A percentile compares a stretch with the other conserved stretches of the same genome.
phyloP scores from a whole-genome alignment of 1,140 invertebrate genomes.

The Coptotermes formosanus region DNA sequence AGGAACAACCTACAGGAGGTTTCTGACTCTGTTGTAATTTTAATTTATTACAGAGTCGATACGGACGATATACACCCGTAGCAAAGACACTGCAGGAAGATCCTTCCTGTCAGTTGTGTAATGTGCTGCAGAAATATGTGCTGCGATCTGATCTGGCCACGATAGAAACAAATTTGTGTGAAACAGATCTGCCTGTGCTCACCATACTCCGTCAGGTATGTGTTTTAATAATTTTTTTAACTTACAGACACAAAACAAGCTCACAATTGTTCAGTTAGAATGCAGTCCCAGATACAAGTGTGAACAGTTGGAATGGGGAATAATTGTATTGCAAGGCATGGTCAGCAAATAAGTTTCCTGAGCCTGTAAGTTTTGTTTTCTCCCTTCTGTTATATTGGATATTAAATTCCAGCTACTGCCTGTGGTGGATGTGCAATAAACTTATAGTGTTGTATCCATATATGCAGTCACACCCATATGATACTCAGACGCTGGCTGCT shows the following conservation, averaged over 20 bases:
- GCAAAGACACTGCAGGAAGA: conserved; percentile 92
- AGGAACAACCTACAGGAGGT: no score
- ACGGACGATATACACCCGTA: conserved; percentile 82
- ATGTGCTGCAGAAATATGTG: conserved; percentile 83
- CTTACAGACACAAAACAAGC: background rate
- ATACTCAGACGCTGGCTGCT: no score
- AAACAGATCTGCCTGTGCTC: conserved; percentile 76
- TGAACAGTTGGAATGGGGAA: no score
- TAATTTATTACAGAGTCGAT: conserved; percentile 71
- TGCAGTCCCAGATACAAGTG: background rate
- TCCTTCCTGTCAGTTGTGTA: conserved; percentile 91
- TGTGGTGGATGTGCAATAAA: no score
- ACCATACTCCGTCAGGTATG: conserved; percentile 80
- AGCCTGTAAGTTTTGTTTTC: no score
- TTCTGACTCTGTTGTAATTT: no score
- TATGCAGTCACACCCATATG: no score
- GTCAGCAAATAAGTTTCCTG: no score
- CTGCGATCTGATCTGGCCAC: conserved; percentile 68
- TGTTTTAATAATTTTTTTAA: background rate
- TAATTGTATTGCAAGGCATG: no score
- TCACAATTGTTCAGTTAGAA: background rate
- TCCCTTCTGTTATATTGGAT: no score
- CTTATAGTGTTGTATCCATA: no score
- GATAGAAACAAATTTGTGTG: conserved; percentile 82
- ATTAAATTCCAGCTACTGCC: no score